Evolutionary conservation across 2,113 vertebrate species (phyloP).

Genomic region (Sakesphorus luctuosus): DNA sequence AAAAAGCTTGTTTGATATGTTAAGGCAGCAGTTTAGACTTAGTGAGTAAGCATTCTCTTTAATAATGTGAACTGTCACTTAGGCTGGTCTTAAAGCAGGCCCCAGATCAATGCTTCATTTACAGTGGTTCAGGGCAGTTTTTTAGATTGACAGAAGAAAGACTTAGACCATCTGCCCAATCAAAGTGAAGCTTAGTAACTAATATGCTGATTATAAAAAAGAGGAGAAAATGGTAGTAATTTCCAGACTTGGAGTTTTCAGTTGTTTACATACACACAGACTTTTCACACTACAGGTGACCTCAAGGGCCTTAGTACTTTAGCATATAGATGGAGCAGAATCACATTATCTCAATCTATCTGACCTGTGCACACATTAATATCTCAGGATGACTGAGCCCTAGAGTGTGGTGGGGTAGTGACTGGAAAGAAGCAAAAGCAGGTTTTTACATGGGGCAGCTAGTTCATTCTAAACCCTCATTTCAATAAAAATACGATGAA

Average conservation of each 20-base stretch:
- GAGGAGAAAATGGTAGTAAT: background rate
- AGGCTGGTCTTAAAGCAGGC: background rate
- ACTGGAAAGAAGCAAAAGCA: background rate
- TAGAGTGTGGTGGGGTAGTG: background rate
- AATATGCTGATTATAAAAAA: background rate
- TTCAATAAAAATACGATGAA: background rate
- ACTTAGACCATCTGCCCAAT: background rate
- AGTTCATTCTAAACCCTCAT: background rate
- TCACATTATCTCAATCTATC: background rate
- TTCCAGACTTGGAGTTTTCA: background rate
- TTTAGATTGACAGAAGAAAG: background rate
- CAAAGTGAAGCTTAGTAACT: background rate
- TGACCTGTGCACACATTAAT: background rate
- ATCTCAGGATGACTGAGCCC: background rate
- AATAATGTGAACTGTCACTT: conserved; percentile 63
- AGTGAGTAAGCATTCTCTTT: conserved; percentile 35
- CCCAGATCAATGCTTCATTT: conserved; percentile 18
- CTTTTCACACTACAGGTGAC: background rate
- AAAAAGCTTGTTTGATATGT: conserved; percentile 43
- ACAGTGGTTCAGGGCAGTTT: background rate
- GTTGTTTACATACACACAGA: background rate
- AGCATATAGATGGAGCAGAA: background rate
- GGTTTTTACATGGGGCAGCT: background rate
- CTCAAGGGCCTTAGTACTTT: background rate
- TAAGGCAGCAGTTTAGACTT: conserved; percentile 15